Percentiles rank a stretch among this genome's conserved stretches.
Conservation (phyloP, 2,797 vertebrate species). For the Varecia variegata region DNA sequence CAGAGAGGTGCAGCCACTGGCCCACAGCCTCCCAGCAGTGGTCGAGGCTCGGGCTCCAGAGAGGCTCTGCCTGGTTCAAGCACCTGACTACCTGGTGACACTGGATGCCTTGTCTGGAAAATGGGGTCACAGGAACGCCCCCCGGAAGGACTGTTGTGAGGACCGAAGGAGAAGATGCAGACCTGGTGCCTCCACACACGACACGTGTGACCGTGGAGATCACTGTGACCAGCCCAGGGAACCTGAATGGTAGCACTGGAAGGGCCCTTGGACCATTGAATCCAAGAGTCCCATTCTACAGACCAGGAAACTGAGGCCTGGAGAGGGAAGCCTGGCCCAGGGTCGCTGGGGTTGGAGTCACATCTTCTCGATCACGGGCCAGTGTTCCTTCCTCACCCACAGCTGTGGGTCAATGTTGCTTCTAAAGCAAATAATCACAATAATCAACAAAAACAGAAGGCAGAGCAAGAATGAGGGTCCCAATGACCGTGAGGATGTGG, state of each 20-base stretch:
- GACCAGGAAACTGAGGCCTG: neutral
- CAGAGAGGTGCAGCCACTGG: neutral
- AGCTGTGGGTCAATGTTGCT: neutral
- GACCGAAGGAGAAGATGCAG: neutral
- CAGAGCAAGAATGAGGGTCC: neutral
- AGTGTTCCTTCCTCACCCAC: neutral
- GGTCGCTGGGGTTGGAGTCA: neutral
- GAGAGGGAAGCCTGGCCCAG: neutral
- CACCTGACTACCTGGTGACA: neutral
- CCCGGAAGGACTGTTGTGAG: neutral
- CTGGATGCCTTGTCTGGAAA: neutral
- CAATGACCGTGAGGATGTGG: neutral
- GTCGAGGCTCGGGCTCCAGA: no score
- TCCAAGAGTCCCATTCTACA: neutral
- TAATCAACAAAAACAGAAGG: neutral
- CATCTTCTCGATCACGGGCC: rapidly evolving
- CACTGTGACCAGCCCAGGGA: neutral
- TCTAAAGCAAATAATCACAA: neutral
- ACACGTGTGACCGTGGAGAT: rapidly evolving
- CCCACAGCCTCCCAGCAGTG: neutral
- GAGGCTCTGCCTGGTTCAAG: neutral
- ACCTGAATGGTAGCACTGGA: neutral
- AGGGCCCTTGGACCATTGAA: neutral
- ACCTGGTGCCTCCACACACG: neutral
- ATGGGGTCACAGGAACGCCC: rapidly evolving